Conservation (phyloP, 2,888 invertebrate species). For the Beris chalybata region DNA sequence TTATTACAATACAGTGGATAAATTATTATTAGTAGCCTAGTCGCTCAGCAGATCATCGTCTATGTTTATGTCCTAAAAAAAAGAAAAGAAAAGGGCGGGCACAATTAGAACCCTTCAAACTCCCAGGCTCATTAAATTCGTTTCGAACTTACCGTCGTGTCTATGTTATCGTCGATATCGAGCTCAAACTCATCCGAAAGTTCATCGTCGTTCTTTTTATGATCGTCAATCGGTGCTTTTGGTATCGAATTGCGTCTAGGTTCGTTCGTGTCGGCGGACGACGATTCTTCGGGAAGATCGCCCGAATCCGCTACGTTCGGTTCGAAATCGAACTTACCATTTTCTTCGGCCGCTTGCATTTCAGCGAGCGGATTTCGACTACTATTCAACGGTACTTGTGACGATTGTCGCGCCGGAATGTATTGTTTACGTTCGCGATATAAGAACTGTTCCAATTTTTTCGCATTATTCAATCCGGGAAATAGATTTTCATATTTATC, state of each 20-base stretch:
- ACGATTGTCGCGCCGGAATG: conserved; percentile 63
- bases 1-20: conserved; percentile 13
- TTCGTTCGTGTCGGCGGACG: neutral
- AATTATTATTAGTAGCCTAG: conserved; percentile 41
- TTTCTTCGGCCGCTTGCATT: conserved; percentile 64
- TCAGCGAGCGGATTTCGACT: conserved; percentile 73
- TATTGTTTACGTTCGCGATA: conserved; percentile 47
- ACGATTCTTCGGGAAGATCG: neutral
- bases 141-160: conserved; percentile 64
- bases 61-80: conserved; percentile 71
- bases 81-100: neutral
- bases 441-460: conserved; percentile 72
- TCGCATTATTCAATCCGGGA: conserved; percentile 74
- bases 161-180: conserved; percentile 81
- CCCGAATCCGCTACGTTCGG: conserved; percentile 14
- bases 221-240: conserved; percentile 39
- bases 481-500: conserved; percentile 95
- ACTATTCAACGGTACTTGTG: conserved; percentile 61
- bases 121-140: neutral
- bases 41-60: conserved; percentile 74
- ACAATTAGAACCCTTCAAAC: conserved; percentile 12
- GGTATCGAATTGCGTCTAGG: neutral
- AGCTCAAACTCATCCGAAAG: conserved; percentile 68
- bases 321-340: conserved; percentile 57
- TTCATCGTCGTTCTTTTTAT: conserved; percentile 49